Percentiles rank a stretch among this genome's conserved stretches.
phyloP scores from a whole-genome alignment of 2,113 vertebrate genomes.

The Carollia perspicillata region DNA sequence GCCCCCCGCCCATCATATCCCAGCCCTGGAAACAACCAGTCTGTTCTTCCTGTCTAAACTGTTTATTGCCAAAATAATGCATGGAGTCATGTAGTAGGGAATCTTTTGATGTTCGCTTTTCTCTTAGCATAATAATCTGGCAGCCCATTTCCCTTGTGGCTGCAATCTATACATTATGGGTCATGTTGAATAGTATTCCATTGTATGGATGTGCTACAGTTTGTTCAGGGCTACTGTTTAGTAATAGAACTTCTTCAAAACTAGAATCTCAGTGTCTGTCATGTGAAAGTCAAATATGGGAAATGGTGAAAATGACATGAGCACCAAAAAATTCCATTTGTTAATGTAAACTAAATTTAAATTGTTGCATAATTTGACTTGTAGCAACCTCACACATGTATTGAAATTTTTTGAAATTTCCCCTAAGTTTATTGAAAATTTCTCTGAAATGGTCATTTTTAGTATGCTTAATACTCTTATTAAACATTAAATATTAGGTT shows the following conservation, averaged over 20 bases:
- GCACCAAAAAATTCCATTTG: not conserved
- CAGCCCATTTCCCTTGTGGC: not conserved
- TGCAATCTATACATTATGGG: not conserved
- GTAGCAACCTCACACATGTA: not conserved
- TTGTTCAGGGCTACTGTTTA: not conserved
- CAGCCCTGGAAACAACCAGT: not conserved
- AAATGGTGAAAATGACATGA: not conserved
- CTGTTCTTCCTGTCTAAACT: not conserved
- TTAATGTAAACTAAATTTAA: not conserved
- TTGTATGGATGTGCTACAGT: no score
- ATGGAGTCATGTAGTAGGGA: not conserved
- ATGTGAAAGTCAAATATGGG: not conserved
- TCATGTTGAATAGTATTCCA: not conserved
- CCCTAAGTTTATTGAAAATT: not conserved
- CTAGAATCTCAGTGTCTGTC: not conserved
- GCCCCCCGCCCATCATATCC: not conserved
- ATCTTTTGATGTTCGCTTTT: not conserved
- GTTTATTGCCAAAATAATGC: not conserved
- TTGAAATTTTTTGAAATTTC: not conserved
- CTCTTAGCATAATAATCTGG: not conserved
- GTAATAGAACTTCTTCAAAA: not conserved
- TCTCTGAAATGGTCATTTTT: not conserved
- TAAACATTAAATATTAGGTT: not conserved
- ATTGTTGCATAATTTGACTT: not conserved
- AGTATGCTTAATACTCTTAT: not conserved